Evolutionary conservation across 2,888 invertebrate species (phyloP).

Genomic region (Chirona hameri): DNA sequence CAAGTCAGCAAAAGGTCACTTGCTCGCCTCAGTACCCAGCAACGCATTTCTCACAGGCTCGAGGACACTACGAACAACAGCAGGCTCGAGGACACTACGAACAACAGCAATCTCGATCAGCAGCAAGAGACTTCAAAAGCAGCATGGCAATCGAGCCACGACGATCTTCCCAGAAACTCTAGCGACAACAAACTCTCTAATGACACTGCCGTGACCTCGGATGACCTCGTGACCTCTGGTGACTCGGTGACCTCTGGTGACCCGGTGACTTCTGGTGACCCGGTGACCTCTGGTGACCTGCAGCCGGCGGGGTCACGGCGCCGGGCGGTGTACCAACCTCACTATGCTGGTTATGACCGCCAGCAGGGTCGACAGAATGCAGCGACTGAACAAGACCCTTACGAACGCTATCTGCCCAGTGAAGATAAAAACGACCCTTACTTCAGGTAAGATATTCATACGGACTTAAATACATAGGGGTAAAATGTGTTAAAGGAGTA

Average conservation of each 20-base stretch:
- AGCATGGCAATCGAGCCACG: too few species aligned
- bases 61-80: too few species aligned
- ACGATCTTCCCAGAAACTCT: not conserved
- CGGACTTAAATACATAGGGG: too few species aligned
- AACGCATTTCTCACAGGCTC: too few species aligned
- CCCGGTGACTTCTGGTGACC: not conserved
- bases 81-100: too few species aligned
- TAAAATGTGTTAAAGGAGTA: too few species aligned
- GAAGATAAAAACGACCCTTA: not conserved
- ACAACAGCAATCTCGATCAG: too few species aligned
- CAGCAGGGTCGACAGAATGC: not conserved
- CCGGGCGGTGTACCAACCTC: not conserved
- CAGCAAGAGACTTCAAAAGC: too few species aligned
- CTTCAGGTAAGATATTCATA: not conserved
- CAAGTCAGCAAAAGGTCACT: too few species aligned
- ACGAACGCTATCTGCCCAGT: not conserved
- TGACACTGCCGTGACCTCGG: not conserved
- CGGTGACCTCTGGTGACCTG: not conserved
- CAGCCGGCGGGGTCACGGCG: not conserved
- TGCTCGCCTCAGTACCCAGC: too few species aligned
- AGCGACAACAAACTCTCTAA: too few species aligned
- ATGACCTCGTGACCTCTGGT: not conserved
- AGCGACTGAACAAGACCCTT: not conserved
- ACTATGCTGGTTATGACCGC: not conserved
- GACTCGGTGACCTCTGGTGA: not conserved